These are phyloP conservation scores for Neosilurus hyrtlii DNA, from an alignment of 2,797 vertebrate genomes.

Conservation along the genomic window DNA sequence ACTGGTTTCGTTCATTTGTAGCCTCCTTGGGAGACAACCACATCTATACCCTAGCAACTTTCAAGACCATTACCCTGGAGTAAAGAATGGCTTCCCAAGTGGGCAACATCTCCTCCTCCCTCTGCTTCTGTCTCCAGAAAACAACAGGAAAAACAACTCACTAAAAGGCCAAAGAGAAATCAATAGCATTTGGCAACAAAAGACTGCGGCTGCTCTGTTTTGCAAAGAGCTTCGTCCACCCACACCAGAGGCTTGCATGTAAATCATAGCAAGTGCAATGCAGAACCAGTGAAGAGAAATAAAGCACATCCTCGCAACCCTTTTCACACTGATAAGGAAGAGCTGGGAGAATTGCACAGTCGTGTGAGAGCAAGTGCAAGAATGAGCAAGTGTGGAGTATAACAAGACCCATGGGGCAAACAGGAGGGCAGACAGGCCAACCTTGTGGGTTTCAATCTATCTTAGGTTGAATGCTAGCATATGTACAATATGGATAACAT, in stretches of 20 bases:
- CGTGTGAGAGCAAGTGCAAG: slow-evolving; percentile 3
- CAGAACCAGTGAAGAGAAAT: slow-evolving; percentile 2
- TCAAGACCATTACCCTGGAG: slow-evolving; percentile 35
- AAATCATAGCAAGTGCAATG: neutral
- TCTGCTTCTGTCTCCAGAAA: neutral
- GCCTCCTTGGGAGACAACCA: slow-evolving; percentile 28
- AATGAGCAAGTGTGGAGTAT: slow-evolving; percentile 37
- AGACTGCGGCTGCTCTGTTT: neutral
- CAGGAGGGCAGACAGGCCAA: neutral
- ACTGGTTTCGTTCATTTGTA: neutral
- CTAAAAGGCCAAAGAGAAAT: neutral
- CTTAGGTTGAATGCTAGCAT: slow-evolving; percentile 1
- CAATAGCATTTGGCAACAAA: slow-evolving; percentile 4
- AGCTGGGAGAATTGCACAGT: slow-evolving; percentile 15
- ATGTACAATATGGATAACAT: neutral
- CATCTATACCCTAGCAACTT: slow-evolving; percentile 45
- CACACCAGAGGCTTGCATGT: neutral
- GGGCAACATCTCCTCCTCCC: neutral
- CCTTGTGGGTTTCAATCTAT: neutral
- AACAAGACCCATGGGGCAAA: slow-evolving; percentile 47
- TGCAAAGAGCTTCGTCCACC: neutral
- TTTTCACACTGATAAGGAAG: slow-evolving; percentile 16
- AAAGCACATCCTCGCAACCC: neutral
- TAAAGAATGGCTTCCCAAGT: neutral
- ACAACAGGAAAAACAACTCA: neutral